Base-by-base conservation (phyloP, 1,140 invertebrate species). In the Trypoxylus dichotomus region DNA sequence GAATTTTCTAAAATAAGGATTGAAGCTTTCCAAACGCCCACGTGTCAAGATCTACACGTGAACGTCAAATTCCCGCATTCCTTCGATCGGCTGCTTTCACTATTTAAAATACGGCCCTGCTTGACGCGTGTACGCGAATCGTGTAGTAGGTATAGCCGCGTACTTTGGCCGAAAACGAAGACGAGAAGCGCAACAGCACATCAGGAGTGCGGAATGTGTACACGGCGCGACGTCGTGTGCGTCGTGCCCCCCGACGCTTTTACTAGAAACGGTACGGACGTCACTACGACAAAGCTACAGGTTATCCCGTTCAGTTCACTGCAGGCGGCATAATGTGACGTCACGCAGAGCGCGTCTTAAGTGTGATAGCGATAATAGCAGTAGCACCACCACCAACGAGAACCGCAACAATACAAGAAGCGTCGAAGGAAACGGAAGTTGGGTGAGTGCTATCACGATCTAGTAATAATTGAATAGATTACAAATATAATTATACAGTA, bases 241-340 rank as follows among this genome's bases (percentile, higher is more conserved):
- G 47, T 54, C 47, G 47, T 54, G 47, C 47, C 47, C 47, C 47
- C 47, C 47, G 47, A 54, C 47, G 47, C 47, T 54, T 54, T 54
- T 54, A 54, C 47, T 54, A 54, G 47, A 54, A 54, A 54, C 47
- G 47, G 32, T 54, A 54, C 47, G 2, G 47, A 54, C 47, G 47
- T 15, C 47, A 54, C 47, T n/a, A 54, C 54, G 32, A 76, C 75
- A 76, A 58, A 76, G 75, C 75, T 76, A 76, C 75, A 76, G 75
- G 75, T 76, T 76, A 76, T 76, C 47, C 75, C 75, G 47, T 42
- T 76, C 75, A 76, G 75, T 76, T 32, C 75, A 60, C 75, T 37
- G 32, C 75, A 58, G 75, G 75, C 47, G 75, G 29, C 58, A 76
- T 29, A 27, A 76, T 76, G 75, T 76, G 75, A 76, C 75, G 75